phyloP scores from a whole-genome alignment of 2,888 invertebrate genomes.

The Euzetes globulus region DNA sequence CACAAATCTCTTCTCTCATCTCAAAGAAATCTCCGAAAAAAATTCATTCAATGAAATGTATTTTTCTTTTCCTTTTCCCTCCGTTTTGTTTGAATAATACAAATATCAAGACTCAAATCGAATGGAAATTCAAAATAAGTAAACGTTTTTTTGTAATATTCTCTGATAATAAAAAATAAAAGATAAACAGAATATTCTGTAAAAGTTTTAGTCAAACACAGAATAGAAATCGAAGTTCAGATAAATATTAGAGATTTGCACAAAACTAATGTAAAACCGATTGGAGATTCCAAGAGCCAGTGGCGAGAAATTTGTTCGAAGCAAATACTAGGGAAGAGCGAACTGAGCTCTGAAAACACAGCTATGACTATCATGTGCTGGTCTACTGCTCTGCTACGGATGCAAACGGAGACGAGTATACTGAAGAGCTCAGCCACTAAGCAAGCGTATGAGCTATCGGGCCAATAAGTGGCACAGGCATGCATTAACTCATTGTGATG shows the following conservation, averaged over 20 bases:
- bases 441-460: conserved; percentile 2
- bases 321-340: not conserved
- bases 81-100: not conserved
- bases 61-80: not conserved
- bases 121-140: not conserved
- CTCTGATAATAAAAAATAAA: not conserved
- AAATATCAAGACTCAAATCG: not conserved
- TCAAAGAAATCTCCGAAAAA: too few relatives aligned
- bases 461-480: not conserved
- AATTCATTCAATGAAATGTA: not conserved
- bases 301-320: not conserved
- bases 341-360: not conserved
- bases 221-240: not conserved
- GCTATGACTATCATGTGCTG: not conserved
- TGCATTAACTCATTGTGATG: too few relatives aligned
- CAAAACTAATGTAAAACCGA: too few relatives aligned
- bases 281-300: not conserved
- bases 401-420: not conserved
- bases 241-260: not conserved
- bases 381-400: not conserved
- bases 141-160: not conserved
- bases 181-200: not conserved
- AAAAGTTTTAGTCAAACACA: not conserved
- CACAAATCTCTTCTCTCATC: too few relatives aligned
- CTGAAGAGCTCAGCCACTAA: not conserved